Percentiles rank a stretch among this genome's conserved stretches.
phyloP scores from a whole-genome alignment of 2,113 vertebrate genomes.

The Neofelis nebulosa region DNA sequence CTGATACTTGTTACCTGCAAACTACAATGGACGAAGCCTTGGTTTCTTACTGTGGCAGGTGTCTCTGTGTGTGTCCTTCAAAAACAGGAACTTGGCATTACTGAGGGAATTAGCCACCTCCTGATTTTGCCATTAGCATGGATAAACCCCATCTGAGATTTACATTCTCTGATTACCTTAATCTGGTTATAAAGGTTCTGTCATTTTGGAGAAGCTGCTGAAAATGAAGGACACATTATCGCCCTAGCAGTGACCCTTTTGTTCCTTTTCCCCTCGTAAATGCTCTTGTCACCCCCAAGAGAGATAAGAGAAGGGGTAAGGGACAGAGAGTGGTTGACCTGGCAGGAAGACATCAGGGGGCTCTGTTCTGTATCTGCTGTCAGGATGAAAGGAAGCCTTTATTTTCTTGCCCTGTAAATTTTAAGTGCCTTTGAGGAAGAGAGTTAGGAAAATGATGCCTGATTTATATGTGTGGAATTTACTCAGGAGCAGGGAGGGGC shows the following conservation, averaged over 20 bases:
- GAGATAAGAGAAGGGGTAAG: neutral
- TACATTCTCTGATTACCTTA: neutral
- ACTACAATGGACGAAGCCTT: neutral
- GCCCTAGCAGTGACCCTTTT: neutral
- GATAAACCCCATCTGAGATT: neutral
- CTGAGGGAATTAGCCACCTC: neutral
- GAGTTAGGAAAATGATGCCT: slow-evolving; percentile 74
- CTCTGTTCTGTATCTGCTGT: slow-evolving; percentile 62
- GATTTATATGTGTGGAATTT: slow-evolving; percentile 78
- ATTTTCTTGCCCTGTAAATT: slow-evolving; percentile 62
- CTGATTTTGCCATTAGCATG: neutral
- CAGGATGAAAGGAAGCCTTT: slow-evolving; percentile 74
- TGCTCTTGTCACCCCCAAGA: neutral
- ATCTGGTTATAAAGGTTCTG: neutral
- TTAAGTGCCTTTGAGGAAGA: slow-evolving; percentile 69
- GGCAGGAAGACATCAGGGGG: neutral
- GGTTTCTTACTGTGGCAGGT: neutral
- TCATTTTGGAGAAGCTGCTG: slow-evolving; percentile 16
- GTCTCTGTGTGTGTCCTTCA: neutral
- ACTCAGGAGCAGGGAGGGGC: slow-evolving; percentile 65
- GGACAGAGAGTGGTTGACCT: neutral
- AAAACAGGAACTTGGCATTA: neutral
- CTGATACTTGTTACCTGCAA: neutral
- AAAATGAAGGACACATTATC: neutral
- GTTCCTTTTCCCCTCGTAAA: neutral